Conservation (phyloP, 2,113 vertebrate genomes). For the Oreochromis tanganicae region DNA sequence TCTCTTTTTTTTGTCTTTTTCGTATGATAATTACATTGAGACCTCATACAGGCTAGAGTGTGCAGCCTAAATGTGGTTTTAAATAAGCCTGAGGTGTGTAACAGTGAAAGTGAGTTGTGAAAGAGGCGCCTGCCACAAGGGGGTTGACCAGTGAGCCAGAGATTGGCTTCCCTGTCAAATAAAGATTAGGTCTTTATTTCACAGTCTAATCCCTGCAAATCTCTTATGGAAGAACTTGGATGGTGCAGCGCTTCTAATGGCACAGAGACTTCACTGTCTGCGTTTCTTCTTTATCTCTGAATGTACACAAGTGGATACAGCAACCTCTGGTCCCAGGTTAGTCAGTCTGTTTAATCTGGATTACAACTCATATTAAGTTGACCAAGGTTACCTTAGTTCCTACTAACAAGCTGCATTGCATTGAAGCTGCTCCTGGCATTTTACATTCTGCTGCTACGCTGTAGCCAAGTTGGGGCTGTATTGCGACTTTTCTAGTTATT, state of each 20-base stretch:
- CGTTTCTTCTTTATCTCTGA: constrained; percentile 14
- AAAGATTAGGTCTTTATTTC: constrained; percentile 57
- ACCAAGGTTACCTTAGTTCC: neutral
- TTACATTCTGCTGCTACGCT: neutral
- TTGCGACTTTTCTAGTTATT: neutral
- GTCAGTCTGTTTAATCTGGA: neutral
- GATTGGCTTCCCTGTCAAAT: constrained; percentile 52
- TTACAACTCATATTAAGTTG: constrained; percentile 1
- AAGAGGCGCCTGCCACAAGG: constrained; percentile 1
- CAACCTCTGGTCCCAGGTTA: neutral
- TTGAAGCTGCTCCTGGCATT: neutral
- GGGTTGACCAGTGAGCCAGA: constrained; percentile 43
- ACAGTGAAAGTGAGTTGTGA: neutral
- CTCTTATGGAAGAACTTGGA: constrained; percentile 25
- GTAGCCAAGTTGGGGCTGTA: neutral
- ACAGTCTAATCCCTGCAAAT: constrained; percentile 60
- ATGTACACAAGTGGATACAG: neutral
- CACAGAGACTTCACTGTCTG: neutral
- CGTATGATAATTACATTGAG: neutral
- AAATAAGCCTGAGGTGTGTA: constrained; percentile 10
- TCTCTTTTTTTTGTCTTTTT: neutral
- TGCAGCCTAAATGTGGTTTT: constrained; percentile 20
- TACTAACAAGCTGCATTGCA: neutral
- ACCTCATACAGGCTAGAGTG: neutral
- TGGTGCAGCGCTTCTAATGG: neutral